These are phyloP conservation scores for Pagetopsis macropterus DNA, from an alignment of 2,797 vertebrate species.

Conservation along the genomic window DNA sequence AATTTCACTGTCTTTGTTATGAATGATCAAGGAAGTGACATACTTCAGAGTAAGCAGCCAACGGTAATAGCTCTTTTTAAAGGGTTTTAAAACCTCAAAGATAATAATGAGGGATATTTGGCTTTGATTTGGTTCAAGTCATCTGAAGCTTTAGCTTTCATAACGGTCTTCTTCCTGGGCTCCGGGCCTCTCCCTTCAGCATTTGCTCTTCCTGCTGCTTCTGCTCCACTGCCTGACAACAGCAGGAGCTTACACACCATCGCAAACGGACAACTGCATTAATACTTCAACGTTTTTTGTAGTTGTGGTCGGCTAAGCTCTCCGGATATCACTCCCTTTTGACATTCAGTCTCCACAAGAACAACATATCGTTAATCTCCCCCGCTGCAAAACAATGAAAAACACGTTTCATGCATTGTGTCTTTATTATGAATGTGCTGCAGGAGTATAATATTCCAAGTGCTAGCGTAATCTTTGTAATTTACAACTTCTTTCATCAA, in stretches of 20 bases:
- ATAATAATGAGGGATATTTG: conserved; percentile 34
- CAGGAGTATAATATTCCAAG: conserved; percentile 68
- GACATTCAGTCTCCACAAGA: conserved; percentile 15
- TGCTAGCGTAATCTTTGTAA: conserved; percentile 53
- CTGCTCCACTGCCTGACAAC: conserved; percentile 37
- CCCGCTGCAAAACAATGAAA: conserved; percentile 24
- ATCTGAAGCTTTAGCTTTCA: conserved; percentile 37
- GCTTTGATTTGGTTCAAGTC: conserved; percentile 41
- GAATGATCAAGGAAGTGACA: neutral
- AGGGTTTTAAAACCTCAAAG: conserved; percentile 18
- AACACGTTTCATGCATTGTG: conserved; percentile 74
- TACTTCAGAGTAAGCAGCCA: neutral
- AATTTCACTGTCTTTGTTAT: neutral
- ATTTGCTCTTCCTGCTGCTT: conserved; percentile 45
- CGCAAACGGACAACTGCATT: conserved; percentile 24
- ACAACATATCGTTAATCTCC: conserved; percentile 29
- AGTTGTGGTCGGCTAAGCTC: conserved; percentile 36
- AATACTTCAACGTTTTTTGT: neutral
- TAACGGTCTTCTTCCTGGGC: conserved; percentile 38
- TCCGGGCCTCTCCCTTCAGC: conserved; percentile 39
- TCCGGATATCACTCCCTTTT: conserved; percentile 27
- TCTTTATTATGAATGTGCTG: conserved; percentile 81
- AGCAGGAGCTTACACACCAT: conserved; percentile 37
- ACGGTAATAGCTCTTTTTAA: neutral
- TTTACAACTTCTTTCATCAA: conserved; percentile 50